Base-by-base conservation (phyloP, 2,113 vertebrate species). In the Amphiprion ocellaris region DNA sequence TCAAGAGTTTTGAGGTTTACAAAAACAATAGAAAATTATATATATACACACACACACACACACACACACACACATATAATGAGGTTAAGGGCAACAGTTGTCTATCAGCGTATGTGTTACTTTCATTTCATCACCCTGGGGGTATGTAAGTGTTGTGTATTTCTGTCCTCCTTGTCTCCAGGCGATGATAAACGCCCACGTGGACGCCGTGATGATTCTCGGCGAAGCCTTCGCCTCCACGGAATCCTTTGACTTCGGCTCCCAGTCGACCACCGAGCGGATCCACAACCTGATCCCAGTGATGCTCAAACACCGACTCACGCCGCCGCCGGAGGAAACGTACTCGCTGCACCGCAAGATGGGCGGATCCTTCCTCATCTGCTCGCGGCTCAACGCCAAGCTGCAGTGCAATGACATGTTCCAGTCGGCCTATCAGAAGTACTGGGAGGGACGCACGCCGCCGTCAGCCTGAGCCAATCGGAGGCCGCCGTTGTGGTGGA, bases 361-460 rank as follows among this genome's bases (percentile, higher is more conserved):
- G 98, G 97, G 97, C 0, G 98, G 98, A 67, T 99, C 98, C 4
- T 99, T 99, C 90, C 97, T 99, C 50, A 99, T 99, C 93, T 99
- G 98, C 92, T 97, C 97, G 76, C 97, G 96, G 87, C 95, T 99
- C 55, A 92, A 97, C 62, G 97, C 97, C 16, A 93, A 95, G 84
- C 96, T 99, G 71, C 10, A 85, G 56, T 99, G 98, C 73, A 97
- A 96, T 74, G 86, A 93, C 30, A 98, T 99, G 97, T 99, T 99
- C 44, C 88, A 97, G 47, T 84, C 90, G 26, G 91, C 95, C 0
- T 99, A 99, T 24, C 79, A 88, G 73, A 95, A 95, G 50, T 99
- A 99, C 72, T 95, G 96, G 96, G 93, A 88, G 39, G 92, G 87
- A 10, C 89, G 92, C 74, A 83, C 80, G 1, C 86, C 73, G 1